Evolutionary conservation across 2,113 vertebrate genomes (phyloP).

Genomic region (Abramis brama): DNA sequence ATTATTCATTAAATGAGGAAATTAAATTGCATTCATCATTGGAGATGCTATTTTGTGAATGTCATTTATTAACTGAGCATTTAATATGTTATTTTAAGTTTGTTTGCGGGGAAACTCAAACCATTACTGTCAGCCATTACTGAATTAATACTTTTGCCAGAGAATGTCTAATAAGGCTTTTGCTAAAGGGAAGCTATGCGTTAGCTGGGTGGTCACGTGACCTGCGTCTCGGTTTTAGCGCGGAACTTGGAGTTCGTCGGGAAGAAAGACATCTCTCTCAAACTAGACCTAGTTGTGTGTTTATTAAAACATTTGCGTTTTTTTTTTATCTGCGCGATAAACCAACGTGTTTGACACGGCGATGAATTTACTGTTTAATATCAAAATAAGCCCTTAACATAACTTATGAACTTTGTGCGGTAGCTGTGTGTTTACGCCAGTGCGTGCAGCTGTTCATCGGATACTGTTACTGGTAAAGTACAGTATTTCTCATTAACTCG

Average conservation of each 20-base stretch:
- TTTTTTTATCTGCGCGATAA: not conserved
- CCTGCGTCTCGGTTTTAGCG: slow-evolving; percentile 34
- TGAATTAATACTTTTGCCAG: not conserved
- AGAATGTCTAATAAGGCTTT: too few species aligned
- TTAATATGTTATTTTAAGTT: not conserved
- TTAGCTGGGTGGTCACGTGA: slow-evolving; percentile 22
- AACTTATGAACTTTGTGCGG: not conserved
- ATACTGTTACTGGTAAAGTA: not conserved
- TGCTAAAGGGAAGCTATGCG: not conserved
- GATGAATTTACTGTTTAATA: not conserved
- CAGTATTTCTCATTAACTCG: not conserved
- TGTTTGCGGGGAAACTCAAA: not conserved
- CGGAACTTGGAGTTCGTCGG: slow-evolving; percentile 35
- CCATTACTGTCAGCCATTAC: not conserved
- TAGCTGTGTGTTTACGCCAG: not conserved
- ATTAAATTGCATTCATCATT: not conserved
- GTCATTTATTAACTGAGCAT: not conserved
- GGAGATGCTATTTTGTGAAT: not conserved
- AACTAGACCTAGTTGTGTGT: not conserved
- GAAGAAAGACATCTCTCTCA: not conserved
- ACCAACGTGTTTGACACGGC: not conserved
- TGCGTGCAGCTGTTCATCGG: not conserved
- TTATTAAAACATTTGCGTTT: not conserved
- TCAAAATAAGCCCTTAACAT: not conserved
- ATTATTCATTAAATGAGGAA: not conserved